phyloP scores from a whole-genome alignment of 2,113 vertebrate species.

The Podarcis raffonei region DNA sequence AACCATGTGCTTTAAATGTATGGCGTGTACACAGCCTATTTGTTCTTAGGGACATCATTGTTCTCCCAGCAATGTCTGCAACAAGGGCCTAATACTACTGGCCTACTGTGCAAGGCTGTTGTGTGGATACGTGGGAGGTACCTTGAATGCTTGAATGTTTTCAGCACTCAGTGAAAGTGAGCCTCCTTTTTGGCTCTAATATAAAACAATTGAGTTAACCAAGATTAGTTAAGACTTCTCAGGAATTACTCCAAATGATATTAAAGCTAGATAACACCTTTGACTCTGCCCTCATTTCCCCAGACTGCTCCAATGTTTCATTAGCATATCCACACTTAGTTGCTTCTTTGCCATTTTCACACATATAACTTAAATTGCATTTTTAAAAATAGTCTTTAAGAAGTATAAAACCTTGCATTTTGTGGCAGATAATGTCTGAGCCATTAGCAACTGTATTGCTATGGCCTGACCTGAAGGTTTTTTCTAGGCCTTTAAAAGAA shows the following conservation, averaged over 20 bases:
- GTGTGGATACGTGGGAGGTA: background rate
- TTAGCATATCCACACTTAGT: background rate
- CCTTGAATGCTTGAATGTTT: background rate
- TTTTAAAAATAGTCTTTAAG: background rate
- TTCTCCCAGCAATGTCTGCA: background rate
- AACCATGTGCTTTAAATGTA: too few species aligned
- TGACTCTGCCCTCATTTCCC: background rate
- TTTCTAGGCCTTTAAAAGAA: too few species aligned
- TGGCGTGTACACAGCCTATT: too few species aligned
- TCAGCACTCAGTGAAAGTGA: background rate
- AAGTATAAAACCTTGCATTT: background rate
- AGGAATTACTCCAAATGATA: background rate
- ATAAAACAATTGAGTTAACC: background rate
- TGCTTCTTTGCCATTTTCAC: background rate
- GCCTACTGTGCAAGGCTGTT: background rate
- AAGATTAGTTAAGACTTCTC: background rate
- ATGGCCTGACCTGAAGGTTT: too few species aligned
- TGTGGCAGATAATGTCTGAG: background rate
- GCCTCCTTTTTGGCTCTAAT: background rate
- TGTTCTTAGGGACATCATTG: too few species aligned
- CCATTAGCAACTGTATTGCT: too few species aligned
- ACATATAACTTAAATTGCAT: background rate
- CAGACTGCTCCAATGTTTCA: background rate
- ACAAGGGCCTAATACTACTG: background rate
- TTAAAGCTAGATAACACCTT: background rate